Conservation (phyloP, 2,113 vertebrate species). For the Melanostigma gelatinosum region DNA sequence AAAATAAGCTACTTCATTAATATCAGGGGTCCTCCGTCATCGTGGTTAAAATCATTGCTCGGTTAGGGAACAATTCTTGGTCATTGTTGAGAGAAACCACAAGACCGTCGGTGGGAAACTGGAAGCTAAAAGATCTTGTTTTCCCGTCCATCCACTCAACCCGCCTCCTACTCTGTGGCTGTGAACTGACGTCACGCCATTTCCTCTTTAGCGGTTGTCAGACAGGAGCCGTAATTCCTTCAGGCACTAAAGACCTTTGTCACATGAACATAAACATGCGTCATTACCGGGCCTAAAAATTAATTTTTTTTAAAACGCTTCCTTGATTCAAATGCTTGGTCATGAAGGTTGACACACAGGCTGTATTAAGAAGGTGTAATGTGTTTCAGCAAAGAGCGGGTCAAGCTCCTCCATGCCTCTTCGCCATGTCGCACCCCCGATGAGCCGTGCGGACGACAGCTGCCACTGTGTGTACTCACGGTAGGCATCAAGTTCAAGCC, state of each 20-base stretch:
- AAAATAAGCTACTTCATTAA: not conserved
- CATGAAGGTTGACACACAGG: constrained; percentile 8
- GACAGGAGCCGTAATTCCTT: constrained; percentile 10
- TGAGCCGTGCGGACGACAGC: constrained; percentile 63
- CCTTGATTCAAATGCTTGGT: not conserved
- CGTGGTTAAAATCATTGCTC: not conserved
- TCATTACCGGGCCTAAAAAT: not conserved
- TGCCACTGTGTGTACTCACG: constrained; percentile 61
- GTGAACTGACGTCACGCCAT: not conserved
- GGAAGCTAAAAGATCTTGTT: not conserved
- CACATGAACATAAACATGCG: not conserved
- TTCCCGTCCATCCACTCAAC: not conserved
- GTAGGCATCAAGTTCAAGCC: constrained; percentile 52
- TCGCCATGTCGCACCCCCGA: constrained; percentile 50
- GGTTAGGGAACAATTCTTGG: not conserved
- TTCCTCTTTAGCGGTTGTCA: not conserved
- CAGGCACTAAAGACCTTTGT: not conserved
- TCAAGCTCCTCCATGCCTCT: constrained; percentile 61
- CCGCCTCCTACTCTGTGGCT: not conserved
- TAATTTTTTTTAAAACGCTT: too few species aligned
- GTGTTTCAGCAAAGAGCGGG: constrained; percentile 48
- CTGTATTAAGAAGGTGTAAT: constrained; percentile 11
- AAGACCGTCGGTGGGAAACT: not conserved
- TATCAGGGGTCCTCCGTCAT: not conserved
- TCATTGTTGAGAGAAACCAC: not conserved